phyloP scores from a whole-genome alignment of 53 echinoderm and acorn worm genomes.

The Hippasteria phrygiana region DNA sequence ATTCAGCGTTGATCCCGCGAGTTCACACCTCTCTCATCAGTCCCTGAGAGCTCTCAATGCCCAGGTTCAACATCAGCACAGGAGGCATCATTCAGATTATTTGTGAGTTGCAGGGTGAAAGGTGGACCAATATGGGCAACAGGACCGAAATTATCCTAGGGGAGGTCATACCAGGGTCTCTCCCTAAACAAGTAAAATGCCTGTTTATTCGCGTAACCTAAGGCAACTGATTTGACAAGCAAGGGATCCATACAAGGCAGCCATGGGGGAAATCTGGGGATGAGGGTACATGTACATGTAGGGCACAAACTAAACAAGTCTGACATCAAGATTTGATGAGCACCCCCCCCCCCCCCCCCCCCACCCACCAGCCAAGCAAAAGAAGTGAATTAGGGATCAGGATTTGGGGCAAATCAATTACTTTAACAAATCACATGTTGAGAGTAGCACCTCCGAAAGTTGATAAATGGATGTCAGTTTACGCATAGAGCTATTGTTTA shows the following conservation, averaged over 20 bases:
- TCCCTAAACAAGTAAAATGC: too few species aligned
- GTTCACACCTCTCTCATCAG: neutral
- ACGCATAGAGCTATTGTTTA: too few species aligned
- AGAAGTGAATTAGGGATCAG: too few species aligned
- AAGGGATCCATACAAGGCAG: neutral
- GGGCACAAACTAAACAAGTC: too few species aligned
- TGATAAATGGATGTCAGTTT: too few species aligned
- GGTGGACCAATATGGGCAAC: neutral
- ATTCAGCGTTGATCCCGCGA: neutral
- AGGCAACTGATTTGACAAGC: neutral
- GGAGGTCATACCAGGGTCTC: neutral
- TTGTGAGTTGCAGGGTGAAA: neutral
- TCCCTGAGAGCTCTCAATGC: neutral
- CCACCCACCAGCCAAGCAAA: too few species aligned
- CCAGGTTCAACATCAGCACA: neutral
- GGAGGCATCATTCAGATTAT: neutral
- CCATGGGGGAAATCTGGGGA: neutral
- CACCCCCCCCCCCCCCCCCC: too few species aligned
- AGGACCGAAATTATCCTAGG: too few species aligned
- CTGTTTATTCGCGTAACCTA: neutral
- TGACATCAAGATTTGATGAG: too few species aligned
- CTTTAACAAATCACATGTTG: too few species aligned
- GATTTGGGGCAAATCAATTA: too few species aligned
- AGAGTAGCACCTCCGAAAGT: too few species aligned
- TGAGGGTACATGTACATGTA: neutral